Base-by-base conservation (phyloP, 2,113 vertebrate genomes). In the Suncus etruscus region DNA sequence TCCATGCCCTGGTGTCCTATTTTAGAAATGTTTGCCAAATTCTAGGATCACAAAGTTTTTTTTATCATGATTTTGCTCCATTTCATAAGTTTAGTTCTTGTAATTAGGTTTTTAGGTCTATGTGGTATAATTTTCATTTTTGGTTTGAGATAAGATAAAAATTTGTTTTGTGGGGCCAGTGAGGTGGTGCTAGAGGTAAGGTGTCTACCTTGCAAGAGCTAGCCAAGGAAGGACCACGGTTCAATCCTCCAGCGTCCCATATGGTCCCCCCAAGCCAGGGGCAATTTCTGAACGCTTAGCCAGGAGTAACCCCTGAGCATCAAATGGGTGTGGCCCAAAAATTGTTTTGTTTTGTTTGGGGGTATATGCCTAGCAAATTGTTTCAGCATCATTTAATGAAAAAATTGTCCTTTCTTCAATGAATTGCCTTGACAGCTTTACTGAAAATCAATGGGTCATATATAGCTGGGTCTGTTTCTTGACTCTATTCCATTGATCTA, bases 361-460 rank as follows among this genome's bases (percentile, higher is more conserved):
- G 47, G 29, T n/a, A 12, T 66, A 29, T n/a, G 72, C 5, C 5
- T 70, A 63, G 72, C 63, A 54, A 6, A 61, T 54, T 15, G 8
- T 82, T 93, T 85, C 58, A 74, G 74, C 3, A 16, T 22, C 48
- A 25, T 84, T 81, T 92, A n/a, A 68, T 68, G 58, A 70, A 73
- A 91, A 89, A 69, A 61, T 75, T 45, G 31, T 86, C 29, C 31
- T 50, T 86, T 81, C 16, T 3, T 20, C 1, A 3, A 10, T 18
- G 68, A 95, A 63, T 20, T 80, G 25, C 25, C 63, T 58, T 86
- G 74, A 45, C 20, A 74, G 54, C 14, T 47, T 81, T 73, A 61
- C 75, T 91, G 70, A 50, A 89, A 92, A 87, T 87, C 87, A 87
- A 25, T 86, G 32, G 75, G 8, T 74, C 50, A 32, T 70, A 31